Percentiles rank a stretch among this genome's conserved stretches.
phyloP scores from a whole-genome alignment of 1,140 invertebrate species.

The Diprion similis region DNA sequence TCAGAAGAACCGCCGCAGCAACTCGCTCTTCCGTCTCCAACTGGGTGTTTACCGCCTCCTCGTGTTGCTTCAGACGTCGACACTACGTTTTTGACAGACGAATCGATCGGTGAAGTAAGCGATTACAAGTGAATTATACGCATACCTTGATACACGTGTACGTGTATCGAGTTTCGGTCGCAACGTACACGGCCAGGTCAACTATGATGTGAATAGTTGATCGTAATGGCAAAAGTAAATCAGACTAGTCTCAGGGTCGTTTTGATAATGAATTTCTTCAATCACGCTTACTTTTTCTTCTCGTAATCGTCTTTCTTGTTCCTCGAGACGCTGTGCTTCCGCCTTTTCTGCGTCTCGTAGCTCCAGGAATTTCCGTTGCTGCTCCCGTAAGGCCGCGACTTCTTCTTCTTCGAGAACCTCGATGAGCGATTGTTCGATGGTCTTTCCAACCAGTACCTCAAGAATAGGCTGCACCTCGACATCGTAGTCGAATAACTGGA shows the following conservation, averaged over 20 bases:
- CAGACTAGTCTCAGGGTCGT: no score
- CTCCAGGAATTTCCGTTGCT: conserved; percentile 81
- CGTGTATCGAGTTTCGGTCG: no score
- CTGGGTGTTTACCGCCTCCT: conserved; percentile 64
- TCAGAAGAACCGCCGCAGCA: conserved; percentile 80
- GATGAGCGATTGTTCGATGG: conserved; percentile 83
- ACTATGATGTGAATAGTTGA: no score
- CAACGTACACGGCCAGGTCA: no score
- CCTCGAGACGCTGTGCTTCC: conserved; percentile 76
- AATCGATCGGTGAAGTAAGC: conserved; percentile 17
- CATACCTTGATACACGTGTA: background rate
- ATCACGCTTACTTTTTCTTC: conserved; percentile 63
- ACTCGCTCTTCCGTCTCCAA: conserved; percentile 80
- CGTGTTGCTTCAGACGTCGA: conserved; percentile 65
- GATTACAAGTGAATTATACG: conserved; percentile 12
- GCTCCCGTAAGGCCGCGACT: conserved; percentile 72
- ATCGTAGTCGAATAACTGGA: conserved; percentile 87
- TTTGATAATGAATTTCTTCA: no score
- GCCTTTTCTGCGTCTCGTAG: conserved; percentile 80
- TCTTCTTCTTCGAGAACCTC: conserved; percentile 85
- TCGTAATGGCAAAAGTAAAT: no score
- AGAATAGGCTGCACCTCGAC: conserved; percentile 86
- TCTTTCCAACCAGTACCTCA: conserved; percentile 87
- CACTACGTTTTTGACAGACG: conserved; percentile 52
- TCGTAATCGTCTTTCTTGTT: conserved; percentile 71